These are phyloP conservation scores for Acridotheres tristis DNA, from an alignment of 2,797 vertebrate genomes.

Conservation along the genomic window DNA sequence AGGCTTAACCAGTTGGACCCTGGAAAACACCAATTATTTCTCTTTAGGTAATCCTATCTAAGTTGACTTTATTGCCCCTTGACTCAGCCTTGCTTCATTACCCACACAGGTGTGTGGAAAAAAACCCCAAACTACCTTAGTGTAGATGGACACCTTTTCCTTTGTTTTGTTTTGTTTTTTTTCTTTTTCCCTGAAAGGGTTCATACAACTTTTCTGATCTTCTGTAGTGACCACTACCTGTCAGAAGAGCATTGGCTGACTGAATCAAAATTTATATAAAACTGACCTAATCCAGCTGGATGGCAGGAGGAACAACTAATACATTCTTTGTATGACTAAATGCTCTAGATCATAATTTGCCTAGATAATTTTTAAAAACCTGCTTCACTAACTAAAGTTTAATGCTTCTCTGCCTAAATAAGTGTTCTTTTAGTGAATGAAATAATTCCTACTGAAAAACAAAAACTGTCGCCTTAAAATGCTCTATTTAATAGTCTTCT, in stretches of 20 bases:
- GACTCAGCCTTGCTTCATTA: background rate
- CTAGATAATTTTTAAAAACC: background rate
- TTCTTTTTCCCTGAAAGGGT: background rate
- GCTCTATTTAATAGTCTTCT: background rate
- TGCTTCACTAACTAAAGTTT: background rate
- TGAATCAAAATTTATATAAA: background rate
- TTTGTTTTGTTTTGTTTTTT: background rate
- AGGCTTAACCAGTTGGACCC: background rate
- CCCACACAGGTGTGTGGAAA: background rate
- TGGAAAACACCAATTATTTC: constrained; percentile 29
- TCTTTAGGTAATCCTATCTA: background rate
- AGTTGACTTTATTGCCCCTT: background rate
- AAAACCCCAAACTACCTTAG: fast-evolving
- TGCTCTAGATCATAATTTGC: background rate
- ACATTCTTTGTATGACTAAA: background rate
- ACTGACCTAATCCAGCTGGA: background rate
- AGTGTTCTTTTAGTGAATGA: background rate
- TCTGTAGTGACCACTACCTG: background rate
- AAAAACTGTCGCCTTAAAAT: background rate
- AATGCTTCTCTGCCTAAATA: background rate
- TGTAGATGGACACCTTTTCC: background rate
- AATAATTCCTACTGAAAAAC: background rate
- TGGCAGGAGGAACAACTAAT: background rate
- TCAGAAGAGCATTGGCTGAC: background rate
- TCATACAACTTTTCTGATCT: background rate